These are phyloP conservation scores for Sardina pilchardus DNA, from an alignment of 2,113 vertebrate genomes.

Conservation along the genomic window DNA sequence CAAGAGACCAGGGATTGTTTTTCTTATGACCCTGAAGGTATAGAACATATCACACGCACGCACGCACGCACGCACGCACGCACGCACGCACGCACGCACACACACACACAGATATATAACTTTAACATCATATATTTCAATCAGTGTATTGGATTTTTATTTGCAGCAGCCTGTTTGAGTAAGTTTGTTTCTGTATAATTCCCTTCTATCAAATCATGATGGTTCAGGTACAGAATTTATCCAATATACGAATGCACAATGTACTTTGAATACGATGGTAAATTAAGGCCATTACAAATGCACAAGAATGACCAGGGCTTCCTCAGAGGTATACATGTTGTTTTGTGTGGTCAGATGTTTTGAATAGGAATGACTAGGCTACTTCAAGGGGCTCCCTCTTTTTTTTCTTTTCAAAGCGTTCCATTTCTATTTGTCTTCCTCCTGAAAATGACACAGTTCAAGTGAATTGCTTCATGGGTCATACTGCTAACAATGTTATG, in stretches of 20 bases:
- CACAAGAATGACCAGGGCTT: neutral
- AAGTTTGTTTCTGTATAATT: neutral
- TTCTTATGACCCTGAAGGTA: neutral
- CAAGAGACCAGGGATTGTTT: neutral
- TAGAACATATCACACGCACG: too few relatives aligned
- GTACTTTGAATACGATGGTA: neutral
- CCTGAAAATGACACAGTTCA: slow-evolving; percentile 31
- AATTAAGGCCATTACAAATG: neutral
- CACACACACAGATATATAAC: too few relatives aligned
- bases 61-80: too few relatives aligned
- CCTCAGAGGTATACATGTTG: neutral
- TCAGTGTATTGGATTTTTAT: neutral
- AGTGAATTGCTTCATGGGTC: slow-evolving; percentile 41
- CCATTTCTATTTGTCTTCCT: slow-evolving; percentile 39
- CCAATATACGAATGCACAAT: neutral
- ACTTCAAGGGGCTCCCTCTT: slow-evolving; percentile 45
- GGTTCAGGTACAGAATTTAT: neutral
- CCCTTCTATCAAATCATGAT: neutral
- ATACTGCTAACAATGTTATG: slow-evolving; percentile 45
- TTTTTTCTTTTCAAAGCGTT: slow-evolving; percentile 21
- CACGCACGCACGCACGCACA: too few relatives aligned
- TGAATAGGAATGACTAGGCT: slow-evolving; percentile 18
- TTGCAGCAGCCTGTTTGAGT: neutral
- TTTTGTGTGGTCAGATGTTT: slow-evolving; percentile 2
- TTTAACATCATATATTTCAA: neutral